Conservation (phyloP, 1,140 invertebrate species). For the Belonocnema kinseyi region DNA sequence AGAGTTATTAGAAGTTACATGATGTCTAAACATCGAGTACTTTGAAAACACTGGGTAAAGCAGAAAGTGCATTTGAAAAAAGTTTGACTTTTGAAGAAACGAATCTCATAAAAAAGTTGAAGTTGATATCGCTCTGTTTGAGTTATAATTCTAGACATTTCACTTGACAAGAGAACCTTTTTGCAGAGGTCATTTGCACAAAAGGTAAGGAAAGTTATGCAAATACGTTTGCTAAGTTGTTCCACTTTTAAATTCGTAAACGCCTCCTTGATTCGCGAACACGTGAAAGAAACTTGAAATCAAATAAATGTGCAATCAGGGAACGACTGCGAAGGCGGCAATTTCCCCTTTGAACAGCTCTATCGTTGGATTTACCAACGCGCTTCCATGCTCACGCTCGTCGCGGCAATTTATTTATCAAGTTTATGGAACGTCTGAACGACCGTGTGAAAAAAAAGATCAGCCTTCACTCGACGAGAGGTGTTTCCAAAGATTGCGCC, state of each 20-base stretch:
- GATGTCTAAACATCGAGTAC: no score
- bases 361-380: constrained; percentile 16
- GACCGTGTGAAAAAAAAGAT: constrained; percentile 7
- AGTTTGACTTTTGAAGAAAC: no score
- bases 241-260: constrained; percentile 24
- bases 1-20: no score
- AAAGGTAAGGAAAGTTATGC: constrained; percentile 9
- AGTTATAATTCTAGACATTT: neutral
- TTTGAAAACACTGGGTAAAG: no score
- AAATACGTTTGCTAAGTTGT: constrained; percentile 27
- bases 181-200: constrained; percentile 7
- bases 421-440: constrained; percentile 23
- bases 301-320: constrained; percentile 30
- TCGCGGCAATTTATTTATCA: constrained; percentile 29
- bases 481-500: constrained; percentile 7
- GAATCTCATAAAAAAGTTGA: no score
- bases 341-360: constrained; percentile 19
- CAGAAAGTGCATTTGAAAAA: no score
- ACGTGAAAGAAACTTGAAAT: constrained; percentile 30
- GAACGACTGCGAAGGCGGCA: constrained; percentile 23
- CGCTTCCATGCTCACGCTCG: constrained; percentile 22
- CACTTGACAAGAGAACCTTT: neutral
- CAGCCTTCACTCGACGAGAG: neutral
- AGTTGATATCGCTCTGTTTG: neutral
- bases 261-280: constrained; percentile 6